Evolutionary conservation across 2,888 invertebrate species (phyloP).

Genomic region (Exocentrus adspersus): DNA sequence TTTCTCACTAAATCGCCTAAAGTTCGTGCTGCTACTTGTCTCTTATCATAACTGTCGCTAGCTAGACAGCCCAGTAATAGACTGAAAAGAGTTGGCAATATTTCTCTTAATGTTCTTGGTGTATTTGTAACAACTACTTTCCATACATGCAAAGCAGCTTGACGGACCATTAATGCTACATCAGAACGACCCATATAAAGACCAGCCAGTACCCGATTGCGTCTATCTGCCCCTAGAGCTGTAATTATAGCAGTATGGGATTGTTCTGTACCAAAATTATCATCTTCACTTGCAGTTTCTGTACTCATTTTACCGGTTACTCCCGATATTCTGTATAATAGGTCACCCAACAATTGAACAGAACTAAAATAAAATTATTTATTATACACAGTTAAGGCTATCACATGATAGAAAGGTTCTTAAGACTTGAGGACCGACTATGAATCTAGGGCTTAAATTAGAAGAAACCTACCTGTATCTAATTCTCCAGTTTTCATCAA

Average conservation of each 20-base stretch:
- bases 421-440: constrained; percentile 25
- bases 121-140: constrained; percentile 99
- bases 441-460: constrained; percentile 27
- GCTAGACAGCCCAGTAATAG: constrained; percentile 91
- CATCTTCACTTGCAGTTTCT: constrained; percentile 97
- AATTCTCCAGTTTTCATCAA: constrained; percentile 99
- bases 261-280: constrained; percentile 98
- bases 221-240: constrained; percentile 83
- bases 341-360: constrained; percentile 93
- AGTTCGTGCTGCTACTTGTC: constrained; percentile 92
- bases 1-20: constrained; percentile 97
- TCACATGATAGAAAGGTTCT: neutral
- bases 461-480: constrained; percentile 68
- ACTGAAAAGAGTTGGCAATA: constrained; percentile 92
- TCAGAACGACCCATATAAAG: constrained; percentile 98
- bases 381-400: too few relatives aligned
- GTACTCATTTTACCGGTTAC: constrained; percentile 99
- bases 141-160: constrained; percentile 99
- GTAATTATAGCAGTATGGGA: constrained; percentile 91
- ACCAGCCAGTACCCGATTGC: constrained; percentile 93
- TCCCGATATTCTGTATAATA: constrained; percentile 95
- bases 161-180: constrained; percentile 92
- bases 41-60: constrained; percentile 94
- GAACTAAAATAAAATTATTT: constrained; percentile 70
- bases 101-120: constrained; percentile 94